Conservation (phyloP, 2,113 vertebrate genomes). For the Cranoglanis bouderius region DNA sequence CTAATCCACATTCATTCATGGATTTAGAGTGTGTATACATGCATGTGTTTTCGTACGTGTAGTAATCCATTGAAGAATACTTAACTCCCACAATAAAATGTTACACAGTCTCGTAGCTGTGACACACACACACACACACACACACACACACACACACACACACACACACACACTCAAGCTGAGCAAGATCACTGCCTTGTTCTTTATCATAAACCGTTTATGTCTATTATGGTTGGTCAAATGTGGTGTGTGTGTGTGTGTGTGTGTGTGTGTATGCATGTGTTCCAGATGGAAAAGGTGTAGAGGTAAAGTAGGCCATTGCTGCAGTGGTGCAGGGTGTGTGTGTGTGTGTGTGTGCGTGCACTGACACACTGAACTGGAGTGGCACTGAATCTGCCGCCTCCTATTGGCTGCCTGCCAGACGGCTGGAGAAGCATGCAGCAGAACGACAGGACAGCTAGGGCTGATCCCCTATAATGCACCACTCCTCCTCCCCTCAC, state of each 20-base stretch:
- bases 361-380: constrained; percentile 77
- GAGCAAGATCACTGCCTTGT: not conserved
- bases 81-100: constrained; percentile 35
- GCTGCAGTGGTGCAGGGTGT: constrained; percentile 48
- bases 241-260: not conserved
- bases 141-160: constrained; percentile 25
- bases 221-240: not conserved
- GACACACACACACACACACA: constrained; percentile 24
- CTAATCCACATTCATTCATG: constrained; percentile 20
- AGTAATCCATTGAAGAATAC: constrained; percentile 33
- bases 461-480: constrained; percentile 67
- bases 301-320: constrained; percentile 49
- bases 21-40: not conserved
- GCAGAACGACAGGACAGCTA: constrained; percentile 69
- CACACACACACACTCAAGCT: constrained; percentile 18
- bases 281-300: constrained; percentile 1
- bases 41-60: not conserved
- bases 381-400: constrained; percentile 70
- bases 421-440: constrained; percentile 67
- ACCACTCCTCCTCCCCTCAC: constrained; percentile 54
- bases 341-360: constrained; percentile 38
- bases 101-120: not conserved
- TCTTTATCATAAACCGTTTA: not conserved
- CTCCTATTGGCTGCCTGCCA: constrained; percentile 74
- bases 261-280: not conserved